Evolutionary conservation across 2,888 invertebrate genomes (phyloP), one percentile per base, ranked within the genome.

Genomic region (Apomyelois bistriatella): DNA sequence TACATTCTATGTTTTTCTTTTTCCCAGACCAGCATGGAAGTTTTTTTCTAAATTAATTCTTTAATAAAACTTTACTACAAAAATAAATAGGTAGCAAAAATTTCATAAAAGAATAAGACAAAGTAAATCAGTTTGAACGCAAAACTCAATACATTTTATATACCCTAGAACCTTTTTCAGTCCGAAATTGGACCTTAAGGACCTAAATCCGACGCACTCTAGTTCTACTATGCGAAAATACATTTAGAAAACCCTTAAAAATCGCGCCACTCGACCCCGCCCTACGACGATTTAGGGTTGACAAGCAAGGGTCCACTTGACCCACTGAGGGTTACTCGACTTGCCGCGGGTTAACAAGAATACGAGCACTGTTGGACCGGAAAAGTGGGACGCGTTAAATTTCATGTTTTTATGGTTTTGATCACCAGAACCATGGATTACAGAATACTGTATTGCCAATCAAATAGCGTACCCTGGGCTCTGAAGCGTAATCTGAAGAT

Each of bases 231-330:
- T 32, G 30, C 40, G 30, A 15, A 50, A 50, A 40, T 50, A 50
- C 28, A 50, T 50, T 40, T 50, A 32, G 30, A 37, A 43, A 43
- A 43, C 35, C 36, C 43, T 43, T 37, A 43, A 52, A 52, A 52
- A 52, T 36, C 43, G 42, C 22, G 42, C 15, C 22, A 22, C 52
- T 43, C 43, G 52, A 43, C 52, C 43, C 30, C 12, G 4, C 40
- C 17, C 35, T 35, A 35, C 51, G 41, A 17, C 51, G 52, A 37
- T 52, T 52, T 52, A 43, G 43, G 52, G 52, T 52, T 43, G 52
- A 52, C 52, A 52, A 37, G 52, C 52, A 36, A 51, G 52, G 52
- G 52, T 36, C 52, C 37, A 43, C 52, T 52, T 52, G 52, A 52
- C 52, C 52, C 43, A 46, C 36, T 52, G 35, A 52, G 43, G 43